These are phyloP conservation scores for Gadopsis bispinosus DNA, from an alignment of 2,797 vertebrate species.

Conservation along the genomic window DNA sequence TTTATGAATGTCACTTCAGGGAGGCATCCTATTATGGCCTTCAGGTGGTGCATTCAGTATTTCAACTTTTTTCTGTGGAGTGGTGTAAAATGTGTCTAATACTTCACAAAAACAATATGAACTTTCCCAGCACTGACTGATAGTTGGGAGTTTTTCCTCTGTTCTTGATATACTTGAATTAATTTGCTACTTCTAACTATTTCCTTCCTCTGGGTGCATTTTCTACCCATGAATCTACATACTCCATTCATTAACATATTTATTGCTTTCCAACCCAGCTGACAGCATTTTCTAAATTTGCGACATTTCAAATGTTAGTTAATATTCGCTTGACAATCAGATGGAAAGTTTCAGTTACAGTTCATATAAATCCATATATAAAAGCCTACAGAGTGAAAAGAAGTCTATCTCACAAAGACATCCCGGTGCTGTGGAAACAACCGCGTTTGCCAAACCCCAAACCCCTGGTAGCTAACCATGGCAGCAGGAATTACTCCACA, in stretches of 20 bases:
- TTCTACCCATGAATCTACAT: conserved; percentile 5
- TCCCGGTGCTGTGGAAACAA: conserved; percentile 64
- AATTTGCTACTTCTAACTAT: not conserved
- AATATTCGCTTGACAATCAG: conserved; percentile 38
- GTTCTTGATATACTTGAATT: not conserved
- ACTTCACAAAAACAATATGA: not conserved
- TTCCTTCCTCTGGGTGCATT: not conserved
- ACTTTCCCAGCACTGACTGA: not conserved
- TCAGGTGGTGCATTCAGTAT: not conserved
- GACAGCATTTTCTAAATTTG: conserved; percentile 19
- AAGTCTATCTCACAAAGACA: conserved; percentile 61
- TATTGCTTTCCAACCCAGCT: conserved; percentile 7
- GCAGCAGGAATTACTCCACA: conserved; percentile 71
- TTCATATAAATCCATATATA: conserved; percentile 19
- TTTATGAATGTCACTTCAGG: not conserved
- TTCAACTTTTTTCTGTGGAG: not conserved
- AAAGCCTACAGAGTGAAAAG: conserved; percentile 32
- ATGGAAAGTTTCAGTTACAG: conserved; percentile 20
- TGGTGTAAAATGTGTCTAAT: not conserved
- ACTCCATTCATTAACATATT: conserved; percentile 22
- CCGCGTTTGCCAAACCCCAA: conserved; percentile 76
- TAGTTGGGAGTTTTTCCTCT: not conserved
- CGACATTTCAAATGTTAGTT: conserved; percentile 14
- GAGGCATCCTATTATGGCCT: not conserved
- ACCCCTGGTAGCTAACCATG: conserved; percentile 73